phyloP scores from a whole-genome alignment of 2,797 vertebrate genomes.

The Myioborus miniatus region DNA sequence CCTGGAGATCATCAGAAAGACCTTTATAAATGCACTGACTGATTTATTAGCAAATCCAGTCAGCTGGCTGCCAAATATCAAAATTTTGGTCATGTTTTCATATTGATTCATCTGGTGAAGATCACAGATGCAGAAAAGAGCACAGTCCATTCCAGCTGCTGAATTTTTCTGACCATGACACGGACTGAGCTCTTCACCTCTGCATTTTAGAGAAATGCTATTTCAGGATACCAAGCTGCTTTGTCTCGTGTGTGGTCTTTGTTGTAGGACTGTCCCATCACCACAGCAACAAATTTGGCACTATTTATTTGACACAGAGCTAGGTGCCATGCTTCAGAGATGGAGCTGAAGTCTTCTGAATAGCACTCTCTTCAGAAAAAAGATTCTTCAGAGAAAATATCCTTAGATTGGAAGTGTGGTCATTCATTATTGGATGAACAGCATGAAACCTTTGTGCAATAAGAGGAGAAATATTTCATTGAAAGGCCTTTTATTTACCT shows the following conservation, averaged over 20 bases:
- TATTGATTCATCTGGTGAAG: background rate
- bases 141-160: background rate
- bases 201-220: background rate
- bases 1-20: background rate
- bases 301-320: background rate
- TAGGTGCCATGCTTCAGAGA: background rate
- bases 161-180: background rate
- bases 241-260: background rate
- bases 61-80: background rate
- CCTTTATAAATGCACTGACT: background rate
- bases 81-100: background rate
- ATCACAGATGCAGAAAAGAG: background rate
- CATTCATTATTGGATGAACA: background rate
- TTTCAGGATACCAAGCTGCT: background rate
- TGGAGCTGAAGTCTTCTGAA: background rate
- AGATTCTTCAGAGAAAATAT: background rate
- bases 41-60: background rate
- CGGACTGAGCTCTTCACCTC: background rate
- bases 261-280: background rate
- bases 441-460: background rate
- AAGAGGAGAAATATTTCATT: background rate
- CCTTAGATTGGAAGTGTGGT: background rate
- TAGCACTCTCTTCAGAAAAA: background rate
- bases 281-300: background rate
- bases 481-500: background rate